Evolutionary conservation across 1,140 invertebrate species (phyloP), one percentile per base, ranked within the genome.

Genomic region (Heliothis virescens): DNA sequence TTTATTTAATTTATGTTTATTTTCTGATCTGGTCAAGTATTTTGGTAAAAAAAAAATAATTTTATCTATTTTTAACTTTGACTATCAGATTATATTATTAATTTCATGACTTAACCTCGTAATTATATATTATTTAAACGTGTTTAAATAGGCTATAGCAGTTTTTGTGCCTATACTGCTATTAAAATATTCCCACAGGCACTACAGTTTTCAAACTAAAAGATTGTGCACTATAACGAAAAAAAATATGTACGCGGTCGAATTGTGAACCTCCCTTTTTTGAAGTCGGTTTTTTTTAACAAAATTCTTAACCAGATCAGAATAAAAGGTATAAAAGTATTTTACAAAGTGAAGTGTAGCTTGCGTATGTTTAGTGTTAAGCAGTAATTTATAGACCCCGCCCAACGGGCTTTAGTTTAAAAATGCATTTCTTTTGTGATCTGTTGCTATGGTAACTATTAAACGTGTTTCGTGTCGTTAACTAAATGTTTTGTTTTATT

Each of bases 391-490:
- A 47, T 65, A 73, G 69, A 73, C 69, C 16, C 65, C 47, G 65
- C 47, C 16, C 69, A 15, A 15, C 16, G 1, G 69, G 53, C 72
- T 41, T 18, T 73, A 73, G 29, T 74, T 81, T 72, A 21, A 52
- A 79, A 81, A 83, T 85, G 82, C 82, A 86, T 88, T 88, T 85
- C 55, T 80, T 79, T 83, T 86, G 87, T 89, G 89, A 89, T 89
- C 85, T 86, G 85, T 87, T 85, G 88, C 87, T 88, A 26, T 57
- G 67, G 50, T 83, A 75, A 80, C 67, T 84, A 90, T 72, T 90
- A 90, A 88, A 91, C 50, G 72, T 86, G 82, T 89, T 84, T 86
- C 87, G 87, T 87, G 85, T 79, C 74, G 84, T 87, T 90, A 75
- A 48, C 53, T 73, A 59, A 34, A 53, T 41, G 21, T 52, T 18